These are phyloP conservation scores for Diarsia rubi DNA, from an alignment of 2,888 invertebrate genomes.

Conservation along the genomic window DNA sequence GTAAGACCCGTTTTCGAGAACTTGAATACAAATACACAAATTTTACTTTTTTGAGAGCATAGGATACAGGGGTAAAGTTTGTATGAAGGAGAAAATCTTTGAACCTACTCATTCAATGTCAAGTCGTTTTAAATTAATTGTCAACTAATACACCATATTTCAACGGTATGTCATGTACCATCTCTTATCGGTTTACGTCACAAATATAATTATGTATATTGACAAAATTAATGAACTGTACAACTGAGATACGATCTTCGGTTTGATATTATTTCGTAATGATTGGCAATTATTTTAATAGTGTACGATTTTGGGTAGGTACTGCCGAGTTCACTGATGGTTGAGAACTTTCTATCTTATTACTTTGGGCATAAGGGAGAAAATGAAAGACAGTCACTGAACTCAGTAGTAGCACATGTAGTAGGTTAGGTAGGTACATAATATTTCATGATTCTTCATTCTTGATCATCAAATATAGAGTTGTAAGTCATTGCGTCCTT, in stretches of 20 bases:
- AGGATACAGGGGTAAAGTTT: background rate
- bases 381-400: too few species aligned
- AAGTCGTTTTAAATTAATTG: slow-evolving; percentile 18
- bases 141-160: slow-evolving; percentile 12
- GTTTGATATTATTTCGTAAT: slow-evolving; percentile 33
- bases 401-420: too few species aligned
- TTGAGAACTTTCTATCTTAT: too few species aligned
- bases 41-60: background rate
- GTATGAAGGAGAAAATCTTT: background rate
- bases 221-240: slow-evolving; percentile 31
- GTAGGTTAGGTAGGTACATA: background rate
- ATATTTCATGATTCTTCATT: background rate
- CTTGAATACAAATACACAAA: too few species aligned
- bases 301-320: slow-evolving; percentile 4
- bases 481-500: background rate
- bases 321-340: too few species aligned
- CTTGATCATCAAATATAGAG: background rate
- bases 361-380: too few species aligned
- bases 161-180: background rate
- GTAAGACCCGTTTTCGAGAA: too few species aligned
- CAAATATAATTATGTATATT: slow-evolving; percentile 30
- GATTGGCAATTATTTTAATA: slow-evolving; percentile 20
- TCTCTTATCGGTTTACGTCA: slow-evolving; percentile 37
- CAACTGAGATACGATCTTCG: background rate
- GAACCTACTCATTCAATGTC: background rate